Evolutionary conservation across 1,140 invertebrate species (phyloP).

Genomic region (Holotrichia oblita): DNA sequence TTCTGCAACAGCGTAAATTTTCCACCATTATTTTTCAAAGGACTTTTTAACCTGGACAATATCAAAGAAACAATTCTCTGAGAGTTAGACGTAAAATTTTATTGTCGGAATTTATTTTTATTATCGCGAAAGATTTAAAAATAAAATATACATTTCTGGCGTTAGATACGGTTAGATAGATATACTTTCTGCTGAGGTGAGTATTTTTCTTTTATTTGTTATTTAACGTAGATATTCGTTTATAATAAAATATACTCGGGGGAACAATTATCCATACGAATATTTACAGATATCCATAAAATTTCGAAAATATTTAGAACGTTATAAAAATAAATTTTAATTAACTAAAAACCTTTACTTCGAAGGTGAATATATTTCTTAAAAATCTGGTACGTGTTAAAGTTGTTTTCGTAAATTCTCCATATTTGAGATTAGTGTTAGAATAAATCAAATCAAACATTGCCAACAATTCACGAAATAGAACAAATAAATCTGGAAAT

Average conservation of each 20-base stretch:
- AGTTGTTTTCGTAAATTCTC: background rate
- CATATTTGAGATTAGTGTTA: background rate
- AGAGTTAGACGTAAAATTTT: slow-evolving; percentile 8
- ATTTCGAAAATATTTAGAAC: background rate
- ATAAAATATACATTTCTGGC: background rate
- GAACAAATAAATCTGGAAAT: background rate
- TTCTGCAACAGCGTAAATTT: background rate
- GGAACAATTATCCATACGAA: background rate
- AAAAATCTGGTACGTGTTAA: background rate
- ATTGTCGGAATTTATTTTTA: slow-evolving; percentile 7
- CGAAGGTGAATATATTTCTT: background rate
- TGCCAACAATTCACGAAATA: background rate
- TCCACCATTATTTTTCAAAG: background rate
- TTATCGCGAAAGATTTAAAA: background rate
- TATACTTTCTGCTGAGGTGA: background rate
- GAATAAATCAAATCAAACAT: background rate
- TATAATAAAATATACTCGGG: slow-evolving; percentile 8
- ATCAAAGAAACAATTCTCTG: background rate
- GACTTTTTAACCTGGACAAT: background rate
- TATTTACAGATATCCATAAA: background rate
- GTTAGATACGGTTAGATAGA: no score
- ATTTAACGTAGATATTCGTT: background rate
- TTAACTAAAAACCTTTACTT: no score
- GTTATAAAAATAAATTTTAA: background rate
- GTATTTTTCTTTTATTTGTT: slow-evolving; percentile 9